A percentile compares a stretch with the other conserved stretches of the same genome.
Conservation (phyloP, 2,888 invertebrate species). For the Campoletis raptor region DNA sequence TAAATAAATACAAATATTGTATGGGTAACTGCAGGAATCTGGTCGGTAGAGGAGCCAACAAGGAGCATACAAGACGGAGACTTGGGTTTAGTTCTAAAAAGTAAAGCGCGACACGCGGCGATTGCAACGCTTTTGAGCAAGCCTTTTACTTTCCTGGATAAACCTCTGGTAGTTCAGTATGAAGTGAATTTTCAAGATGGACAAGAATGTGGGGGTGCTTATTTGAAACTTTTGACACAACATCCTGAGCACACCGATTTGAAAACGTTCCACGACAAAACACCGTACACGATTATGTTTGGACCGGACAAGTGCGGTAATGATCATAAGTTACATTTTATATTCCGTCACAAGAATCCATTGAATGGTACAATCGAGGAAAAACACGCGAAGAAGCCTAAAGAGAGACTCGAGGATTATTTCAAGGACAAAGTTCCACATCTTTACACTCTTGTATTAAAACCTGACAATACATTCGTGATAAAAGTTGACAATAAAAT, state of each 20-base stretch:
- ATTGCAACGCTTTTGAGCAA: slow-evolving; percentile 92
- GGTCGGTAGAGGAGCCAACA: slow-evolving; percentile 91
- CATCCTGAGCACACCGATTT: slow-evolving; percentile 90
- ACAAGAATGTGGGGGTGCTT: slow-evolving; percentile 99
- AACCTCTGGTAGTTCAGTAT: slow-evolving; percentile 96
- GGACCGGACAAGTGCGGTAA: slow-evolving; percentile 99
- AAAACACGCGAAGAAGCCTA: slow-evolving; percentile 98
- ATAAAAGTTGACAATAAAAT: slow-evolving; percentile 94
- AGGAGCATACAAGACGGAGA: slow-evolving; percentile 93
- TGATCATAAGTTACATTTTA: slow-evolving; percentile 95
- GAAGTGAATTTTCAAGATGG: slow-evolving; percentile 97
- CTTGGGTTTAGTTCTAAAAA: slow-evolving; percentile 94
- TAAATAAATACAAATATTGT: neutral
- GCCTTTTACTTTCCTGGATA: slow-evolving; percentile 93
- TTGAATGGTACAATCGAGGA: slow-evolving; percentile 95
- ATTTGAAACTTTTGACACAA: slow-evolving; percentile 95
- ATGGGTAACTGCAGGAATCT: slow-evolving; percentile 85
- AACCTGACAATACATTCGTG: slow-evolving; percentile 92
- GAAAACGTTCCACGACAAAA: slow-evolving; percentile 96
- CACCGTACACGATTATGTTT: slow-evolving; percentile 99
- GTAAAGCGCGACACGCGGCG: slow-evolving; percentile 98
- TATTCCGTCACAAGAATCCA: slow-evolving; percentile 98
- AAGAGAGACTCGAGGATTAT: slow-evolving; percentile 92
- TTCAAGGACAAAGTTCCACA: slow-evolving; percentile 98
- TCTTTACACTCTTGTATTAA: slow-evolving; percentile 92